Conservation (phyloP, 2,888 invertebrate genomes). For the Apeira syringaria region DNA sequence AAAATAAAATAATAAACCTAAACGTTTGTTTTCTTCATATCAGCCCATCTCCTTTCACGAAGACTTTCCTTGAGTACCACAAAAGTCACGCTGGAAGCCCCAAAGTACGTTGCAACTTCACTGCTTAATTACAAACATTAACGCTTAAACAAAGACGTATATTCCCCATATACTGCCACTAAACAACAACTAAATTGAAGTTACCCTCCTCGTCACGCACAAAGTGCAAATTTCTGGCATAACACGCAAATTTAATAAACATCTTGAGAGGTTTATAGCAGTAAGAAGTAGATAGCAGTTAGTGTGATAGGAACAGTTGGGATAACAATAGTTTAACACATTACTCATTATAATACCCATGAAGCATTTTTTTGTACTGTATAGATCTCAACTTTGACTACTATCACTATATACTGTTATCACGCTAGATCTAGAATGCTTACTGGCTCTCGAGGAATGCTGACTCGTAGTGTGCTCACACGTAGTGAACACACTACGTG, state of each 20-base stretch:
- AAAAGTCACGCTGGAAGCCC: neutral
- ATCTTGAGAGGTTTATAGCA: slow-evolving; percentile 16
- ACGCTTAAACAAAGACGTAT: slow-evolving; percentile 15
- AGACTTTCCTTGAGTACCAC: neutral
- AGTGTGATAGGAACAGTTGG: slow-evolving; percentile 5
- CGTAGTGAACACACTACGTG: too few relatives aligned
- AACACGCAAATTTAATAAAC: slow-evolving; percentile 27
- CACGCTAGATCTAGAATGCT: too few relatives aligned
- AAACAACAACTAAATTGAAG: slow-evolving; percentile 19
- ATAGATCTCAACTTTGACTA: too few relatives aligned
- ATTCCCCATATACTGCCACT: slow-evolving; percentile 15
- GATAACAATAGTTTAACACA: too few relatives aligned
- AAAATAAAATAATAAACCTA: too few relatives aligned
- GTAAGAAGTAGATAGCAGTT: slow-evolving; percentile 11
- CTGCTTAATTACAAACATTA: slow-evolving; percentile 8
- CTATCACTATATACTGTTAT: too few relatives aligned
- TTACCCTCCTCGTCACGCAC: slow-evolving; percentile 20
- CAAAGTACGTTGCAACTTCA: neutral
- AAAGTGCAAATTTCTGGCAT: slow-evolving; percentile 22
- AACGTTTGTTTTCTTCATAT: too few relatives aligned
- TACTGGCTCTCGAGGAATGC: too few relatives aligned
- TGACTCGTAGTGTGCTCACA: too few relatives aligned
- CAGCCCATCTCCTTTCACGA: too few relatives aligned
- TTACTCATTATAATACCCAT: too few relatives aligned
- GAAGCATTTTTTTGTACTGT: too few relatives aligned